Conservation (phyloP, 2,113 vertebrate species). For the Alectura lathami region DNA sequence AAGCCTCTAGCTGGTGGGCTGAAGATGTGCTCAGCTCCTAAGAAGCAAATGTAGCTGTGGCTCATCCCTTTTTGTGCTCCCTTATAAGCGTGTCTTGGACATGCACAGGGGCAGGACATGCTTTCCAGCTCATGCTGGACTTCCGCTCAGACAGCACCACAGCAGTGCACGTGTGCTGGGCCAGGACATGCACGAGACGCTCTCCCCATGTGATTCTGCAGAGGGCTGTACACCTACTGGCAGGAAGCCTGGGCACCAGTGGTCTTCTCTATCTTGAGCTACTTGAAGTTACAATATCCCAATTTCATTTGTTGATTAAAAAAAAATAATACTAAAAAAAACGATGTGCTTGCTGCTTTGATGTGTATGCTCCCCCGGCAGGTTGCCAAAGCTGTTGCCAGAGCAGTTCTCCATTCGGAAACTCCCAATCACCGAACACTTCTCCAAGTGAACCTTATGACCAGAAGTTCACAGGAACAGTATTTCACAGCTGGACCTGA, state of each 20-base stretch:
- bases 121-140: not conserved
- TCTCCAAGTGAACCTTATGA: not conserved
- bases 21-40: not conserved
- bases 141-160: not conserved
- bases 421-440: not conserved
- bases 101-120: not conserved
- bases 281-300: not conserved
- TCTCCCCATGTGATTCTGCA: not conserved
- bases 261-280: not conserved
- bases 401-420: not conserved
- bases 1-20: not conserved
- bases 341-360: not conserved
- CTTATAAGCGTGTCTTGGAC: not conserved
- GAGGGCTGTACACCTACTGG: not conserved
- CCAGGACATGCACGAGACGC: fast-evolving
- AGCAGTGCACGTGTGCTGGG: not conserved
- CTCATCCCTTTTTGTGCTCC: not conserved
- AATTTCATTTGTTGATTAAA: not conserved
- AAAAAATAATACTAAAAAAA: not conserved
- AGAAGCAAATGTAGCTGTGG: not conserved
- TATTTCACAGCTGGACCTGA: not conserved
- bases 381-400: not conserved
- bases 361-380: not conserved
- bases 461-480: not conserved
- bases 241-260: not conserved